These are phyloP conservation scores for Ormyrus thymus DNA, from an alignment of 2,888 invertebrate genomes.

Conservation along the genomic window DNA sequence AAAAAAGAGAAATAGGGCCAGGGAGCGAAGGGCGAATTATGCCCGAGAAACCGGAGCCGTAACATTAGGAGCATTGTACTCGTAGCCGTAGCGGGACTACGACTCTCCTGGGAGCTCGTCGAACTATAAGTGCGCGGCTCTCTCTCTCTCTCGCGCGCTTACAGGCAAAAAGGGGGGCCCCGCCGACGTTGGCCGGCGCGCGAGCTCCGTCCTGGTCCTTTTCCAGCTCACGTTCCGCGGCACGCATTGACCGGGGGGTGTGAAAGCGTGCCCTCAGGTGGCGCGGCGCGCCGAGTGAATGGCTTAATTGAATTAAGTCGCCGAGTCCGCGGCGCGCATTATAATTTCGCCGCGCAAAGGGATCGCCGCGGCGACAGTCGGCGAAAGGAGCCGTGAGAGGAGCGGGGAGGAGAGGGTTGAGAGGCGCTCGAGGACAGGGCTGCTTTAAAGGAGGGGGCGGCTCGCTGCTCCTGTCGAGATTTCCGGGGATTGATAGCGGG, in stretches of 20 bases:
- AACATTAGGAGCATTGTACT: conserved; percentile 75
- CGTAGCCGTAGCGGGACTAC: conserved; percentile 68
- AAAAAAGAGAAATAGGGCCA: conserved; percentile 48
- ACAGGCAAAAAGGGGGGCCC: not conserved
- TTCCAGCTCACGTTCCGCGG: no score
- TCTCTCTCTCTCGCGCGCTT: not conserved
- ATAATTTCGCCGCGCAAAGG: conserved; percentile 58
- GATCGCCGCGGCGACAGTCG: not conserved
- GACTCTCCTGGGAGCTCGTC: conserved; percentile 68
- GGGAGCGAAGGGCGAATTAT: conserved; percentile 69
- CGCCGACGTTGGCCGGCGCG: no score
- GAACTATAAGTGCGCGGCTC: not conserved
- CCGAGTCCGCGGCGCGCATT: conserved; percentile 61
- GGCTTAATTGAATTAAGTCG: conserved; percentile 73
- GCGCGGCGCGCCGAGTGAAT: conserved; percentile 64
- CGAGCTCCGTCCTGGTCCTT: no score
- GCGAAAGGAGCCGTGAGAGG: no score
- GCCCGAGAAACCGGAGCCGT: conserved; percentile 72
- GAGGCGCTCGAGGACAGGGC: not conserved
- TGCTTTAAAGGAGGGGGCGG: not conserved
- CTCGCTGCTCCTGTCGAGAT: conserved; percentile 38
- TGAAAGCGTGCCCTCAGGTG: conserved; percentile 71
- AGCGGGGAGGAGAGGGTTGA: not conserved
- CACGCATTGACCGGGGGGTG: conserved; percentile 55
- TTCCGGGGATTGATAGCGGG: conserved; percentile 46